Percentiles rank a stretch among this genome's conserved stretches.
Evolutionary conservation across 2,113 vertebrate genomes (phyloP).

Genomic region (Riparia riparia): DNA sequence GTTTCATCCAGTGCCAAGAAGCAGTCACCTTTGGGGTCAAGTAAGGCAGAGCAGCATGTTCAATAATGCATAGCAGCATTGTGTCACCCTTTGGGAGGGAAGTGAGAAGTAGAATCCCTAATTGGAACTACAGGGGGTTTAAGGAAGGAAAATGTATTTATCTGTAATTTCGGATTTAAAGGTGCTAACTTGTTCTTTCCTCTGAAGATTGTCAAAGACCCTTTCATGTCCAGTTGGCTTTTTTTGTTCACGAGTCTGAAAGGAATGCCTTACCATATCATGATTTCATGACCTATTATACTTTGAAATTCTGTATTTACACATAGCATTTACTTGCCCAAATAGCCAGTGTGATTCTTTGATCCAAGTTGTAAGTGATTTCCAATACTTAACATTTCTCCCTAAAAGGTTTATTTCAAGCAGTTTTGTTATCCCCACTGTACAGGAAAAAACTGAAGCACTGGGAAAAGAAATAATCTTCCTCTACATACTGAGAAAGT

Average conservation of each 20-base stretch:
- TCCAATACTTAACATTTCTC: background rate
- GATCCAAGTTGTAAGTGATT: background rate
- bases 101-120: background rate
- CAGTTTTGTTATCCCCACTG: background rate
- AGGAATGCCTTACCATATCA: background rate
- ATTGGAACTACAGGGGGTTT: background rate
- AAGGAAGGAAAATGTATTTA: conserved; percentile 25
- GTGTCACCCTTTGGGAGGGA: background rate
- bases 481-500: background rate
- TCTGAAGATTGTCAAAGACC: background rate
- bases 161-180: conserved; percentile 21
- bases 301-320: background rate
- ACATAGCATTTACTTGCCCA: background rate
- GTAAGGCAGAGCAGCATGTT: background rate
- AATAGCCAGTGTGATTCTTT: background rate
- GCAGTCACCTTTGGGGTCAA: conserved; percentile 8
- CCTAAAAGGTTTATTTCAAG: background rate
- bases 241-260: background rate
- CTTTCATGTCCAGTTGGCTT: background rate
- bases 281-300: background rate
- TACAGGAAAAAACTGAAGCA: background rate
- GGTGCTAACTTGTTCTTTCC: background rate
- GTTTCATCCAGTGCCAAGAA: background rate
- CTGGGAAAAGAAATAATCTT: background rate
- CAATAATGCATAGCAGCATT: background rate